Evolutionary conservation across 2,113 vertebrate species (phyloP).

Genomic region (Pandion haliaetus): DNA sequence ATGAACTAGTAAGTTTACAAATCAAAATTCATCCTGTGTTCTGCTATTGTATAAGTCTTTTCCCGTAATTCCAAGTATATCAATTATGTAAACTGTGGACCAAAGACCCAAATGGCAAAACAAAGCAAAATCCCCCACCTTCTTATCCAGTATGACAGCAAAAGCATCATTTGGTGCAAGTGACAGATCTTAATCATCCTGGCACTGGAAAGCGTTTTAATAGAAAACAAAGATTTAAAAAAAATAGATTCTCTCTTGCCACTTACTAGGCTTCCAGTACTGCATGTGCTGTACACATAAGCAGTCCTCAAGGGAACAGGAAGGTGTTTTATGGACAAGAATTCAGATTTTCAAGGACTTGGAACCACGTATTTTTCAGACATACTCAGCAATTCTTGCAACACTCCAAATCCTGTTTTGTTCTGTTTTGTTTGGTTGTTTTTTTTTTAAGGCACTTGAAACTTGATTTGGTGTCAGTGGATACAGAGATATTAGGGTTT

Average conservation of each 20-base stretch:
- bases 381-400: background rate
- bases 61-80: background rate
- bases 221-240: background rate
- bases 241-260: background rate
- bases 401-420: background rate
- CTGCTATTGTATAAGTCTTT: background rate
- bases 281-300: background rate
- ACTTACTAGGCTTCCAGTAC: background rate
- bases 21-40: background rate
- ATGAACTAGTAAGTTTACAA: background rate
- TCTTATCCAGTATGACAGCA: background rate
- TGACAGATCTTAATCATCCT: background rate
- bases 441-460: background rate
- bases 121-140: background rate
- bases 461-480: background rate
- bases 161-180: background rate
- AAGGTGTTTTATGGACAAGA: background rate
- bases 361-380: background rate
- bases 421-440: background rate
- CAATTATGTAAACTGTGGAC: background rate
- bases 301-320: background rate
- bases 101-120: background rate
- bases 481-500: background rate
- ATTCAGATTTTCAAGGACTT: background rate
- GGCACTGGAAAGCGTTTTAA: background rate